Evolutionary conservation across 2,797 vertebrate species (phyloP).

Genomic region (Chromis chromis): DNA sequence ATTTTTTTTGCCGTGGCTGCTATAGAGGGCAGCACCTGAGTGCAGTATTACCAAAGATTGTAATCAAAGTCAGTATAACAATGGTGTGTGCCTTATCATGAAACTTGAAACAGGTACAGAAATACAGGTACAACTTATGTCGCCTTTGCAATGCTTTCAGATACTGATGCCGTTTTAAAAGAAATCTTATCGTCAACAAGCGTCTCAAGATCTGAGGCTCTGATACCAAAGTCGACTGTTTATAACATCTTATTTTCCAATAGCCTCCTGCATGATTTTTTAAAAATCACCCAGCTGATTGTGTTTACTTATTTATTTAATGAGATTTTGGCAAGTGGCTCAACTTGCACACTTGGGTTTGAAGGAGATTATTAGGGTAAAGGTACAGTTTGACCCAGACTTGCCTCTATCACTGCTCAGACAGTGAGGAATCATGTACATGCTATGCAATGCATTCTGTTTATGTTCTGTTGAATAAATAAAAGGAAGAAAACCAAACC

Average conservation of each 20-base stretch:
- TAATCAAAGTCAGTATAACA: constrained; percentile 47
- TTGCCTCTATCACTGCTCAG: constrained; percentile 40
- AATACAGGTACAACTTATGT: constrained; percentile 45
- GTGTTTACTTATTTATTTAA: constrained; percentile 65
- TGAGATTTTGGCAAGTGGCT: constrained; percentile 55
- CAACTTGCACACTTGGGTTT: constrained; percentile 49
- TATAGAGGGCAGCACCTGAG: constrained; percentile 45
- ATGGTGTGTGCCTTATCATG: constrained; percentile 63
- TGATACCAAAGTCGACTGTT: constrained; percentile 53
- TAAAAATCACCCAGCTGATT: constrained; percentile 41
- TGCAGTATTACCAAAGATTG: constrained; percentile 72
- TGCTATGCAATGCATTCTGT: constrained; percentile 71
- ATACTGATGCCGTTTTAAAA: constrained; percentile 49
- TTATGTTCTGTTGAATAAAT: constrained; percentile 73
- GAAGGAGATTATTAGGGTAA: constrained; percentile 11
- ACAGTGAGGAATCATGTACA: constrained; percentile 58
- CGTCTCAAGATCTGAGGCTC: constrained; percentile 35
- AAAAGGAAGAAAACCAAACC: constrained; percentile 40
- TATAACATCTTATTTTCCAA: constrained; percentile 33
- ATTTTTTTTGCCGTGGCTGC: constrained; percentile 57
- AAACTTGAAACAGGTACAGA: constrained; percentile 68
- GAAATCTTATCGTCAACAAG: constrained; percentile 10
- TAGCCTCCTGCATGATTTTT: constrained; percentile 65
- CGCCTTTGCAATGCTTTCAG: constrained; percentile 47
- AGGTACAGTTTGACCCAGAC: constrained; percentile 43